Percentiles rank a stretch among this genome's conserved stretches.
These are phyloP conservation scores for Apodemus agrarius DNA, from an alignment of 2,797 vertebrate species.

Conservation along the genomic window DNA sequence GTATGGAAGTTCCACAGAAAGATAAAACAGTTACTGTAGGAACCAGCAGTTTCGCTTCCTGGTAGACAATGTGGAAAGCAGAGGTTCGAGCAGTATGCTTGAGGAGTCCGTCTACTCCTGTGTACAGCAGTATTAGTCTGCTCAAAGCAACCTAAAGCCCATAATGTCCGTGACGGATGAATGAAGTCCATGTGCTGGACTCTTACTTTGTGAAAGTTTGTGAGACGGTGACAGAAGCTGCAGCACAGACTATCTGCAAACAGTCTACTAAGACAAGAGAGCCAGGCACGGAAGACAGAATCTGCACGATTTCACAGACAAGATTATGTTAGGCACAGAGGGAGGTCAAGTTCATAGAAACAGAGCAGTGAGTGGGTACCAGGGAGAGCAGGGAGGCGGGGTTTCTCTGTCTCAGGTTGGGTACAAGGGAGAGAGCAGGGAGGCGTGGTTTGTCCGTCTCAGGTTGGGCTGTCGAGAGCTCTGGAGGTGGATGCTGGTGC, in stretches of 20 bases:
- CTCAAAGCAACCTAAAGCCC: not conserved
- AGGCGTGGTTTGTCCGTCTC: not conserved
- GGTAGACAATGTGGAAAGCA: not conserved
- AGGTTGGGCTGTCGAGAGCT: not conserved
- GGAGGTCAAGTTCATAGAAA: not conserved
- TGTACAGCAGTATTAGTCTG: not conserved
- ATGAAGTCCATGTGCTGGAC: not conserved
- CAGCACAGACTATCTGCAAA: not conserved
- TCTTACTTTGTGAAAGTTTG: not conserved
- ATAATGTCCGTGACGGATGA: not conserved
- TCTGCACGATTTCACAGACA: not conserved
- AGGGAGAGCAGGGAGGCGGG: not conserved
- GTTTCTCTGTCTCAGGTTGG: not conserved
- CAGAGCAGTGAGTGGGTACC: not conserved
- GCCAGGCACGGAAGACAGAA: not conserved
- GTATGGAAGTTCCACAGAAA: slow-evolving; percentile 1
- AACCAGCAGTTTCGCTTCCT: not conserved
- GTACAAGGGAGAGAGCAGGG: not conserved
- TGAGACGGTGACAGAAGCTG: not conserved
- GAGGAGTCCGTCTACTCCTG: not conserved
- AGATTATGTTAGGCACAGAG: not conserved
- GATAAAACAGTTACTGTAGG: not conserved
- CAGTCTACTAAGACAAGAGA: not conserved
- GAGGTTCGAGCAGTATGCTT: not conserved
- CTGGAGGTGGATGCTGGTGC: not conserved